Conservation (phyloP, 2,888 invertebrate species). For the Noctuana brunneofusca region DNA sequence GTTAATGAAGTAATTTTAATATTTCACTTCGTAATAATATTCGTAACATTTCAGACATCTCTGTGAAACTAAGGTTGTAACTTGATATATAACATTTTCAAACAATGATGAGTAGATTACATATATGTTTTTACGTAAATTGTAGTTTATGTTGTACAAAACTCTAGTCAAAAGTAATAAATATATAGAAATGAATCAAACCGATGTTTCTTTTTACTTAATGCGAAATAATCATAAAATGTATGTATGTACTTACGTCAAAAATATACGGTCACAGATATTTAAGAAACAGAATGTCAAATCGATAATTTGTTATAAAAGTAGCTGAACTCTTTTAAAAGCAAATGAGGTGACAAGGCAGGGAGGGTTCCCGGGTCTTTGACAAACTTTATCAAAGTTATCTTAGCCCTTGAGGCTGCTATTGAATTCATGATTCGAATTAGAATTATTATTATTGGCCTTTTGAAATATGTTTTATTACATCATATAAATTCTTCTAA, state of each 20-base stretch:
- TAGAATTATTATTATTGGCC: conserved; percentile 9
- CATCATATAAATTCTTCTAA: neutral
- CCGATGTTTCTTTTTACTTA: conserved; percentile 41
- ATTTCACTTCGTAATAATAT: conserved; percentile 32
- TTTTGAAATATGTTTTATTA: conserved; percentile 5
- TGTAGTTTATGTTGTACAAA: conserved; percentile 78
- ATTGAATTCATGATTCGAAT: conserved; percentile 26
- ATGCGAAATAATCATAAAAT: neutral
- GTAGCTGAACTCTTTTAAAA: conserved; percentile 28
- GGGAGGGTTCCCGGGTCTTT: conserved; percentile 7
- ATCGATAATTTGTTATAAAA: conserved; percentile 22
- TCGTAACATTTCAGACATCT: conserved; percentile 59
- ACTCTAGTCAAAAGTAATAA: conserved; percentile 73
- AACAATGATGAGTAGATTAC: conserved; percentile 71
- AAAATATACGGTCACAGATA: neutral
- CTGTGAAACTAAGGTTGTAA: conserved; percentile 80
- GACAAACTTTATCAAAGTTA: conserved; percentile 23
- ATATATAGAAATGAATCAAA: conserved; percentile 58
- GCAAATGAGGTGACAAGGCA: conserved; percentile 22
- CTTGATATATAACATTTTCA: conserved; percentile 74
- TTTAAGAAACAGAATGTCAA: neutral
- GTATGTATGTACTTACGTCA: no score
- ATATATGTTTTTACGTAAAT: conserved; percentile 80
- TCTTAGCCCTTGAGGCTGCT: conserved; percentile 22
- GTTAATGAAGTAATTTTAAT: conserved; percentile 25